A percentile compares a stretch with the other conserved stretches of the same genome.
These are phyloP conservation scores for Ephialtes manifestator DNA, from an alignment of 2,888 invertebrate genomes.

Conservation along the genomic window DNA sequence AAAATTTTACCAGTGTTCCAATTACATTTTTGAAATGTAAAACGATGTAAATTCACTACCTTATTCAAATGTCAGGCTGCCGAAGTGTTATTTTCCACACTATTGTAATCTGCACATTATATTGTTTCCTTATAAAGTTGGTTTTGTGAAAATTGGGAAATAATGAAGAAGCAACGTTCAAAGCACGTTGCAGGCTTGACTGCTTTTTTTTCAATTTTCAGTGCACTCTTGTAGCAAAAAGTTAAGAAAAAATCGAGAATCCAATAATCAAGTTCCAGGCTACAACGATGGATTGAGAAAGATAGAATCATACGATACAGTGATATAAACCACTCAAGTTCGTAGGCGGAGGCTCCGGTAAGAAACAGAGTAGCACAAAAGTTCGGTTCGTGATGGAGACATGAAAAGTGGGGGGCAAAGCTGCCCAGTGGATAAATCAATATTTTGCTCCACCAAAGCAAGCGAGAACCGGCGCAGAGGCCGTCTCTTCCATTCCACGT, in stretches of 20 bases:
- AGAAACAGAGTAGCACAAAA: conserved; percentile 32
- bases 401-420: conserved; percentile 47
- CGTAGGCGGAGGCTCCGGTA: conserved; percentile 3
- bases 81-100: too few species aligned
- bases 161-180: not conserved
- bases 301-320: not conserved
- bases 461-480: conserved; percentile 69
- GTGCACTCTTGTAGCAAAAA: not conserved
- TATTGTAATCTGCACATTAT: too few species aligned
- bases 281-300: not conserved
- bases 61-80: too few species aligned
- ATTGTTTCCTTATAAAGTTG: not conserved
- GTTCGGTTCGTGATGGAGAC: conserved; percentile 68
- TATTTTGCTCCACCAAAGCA: conserved; percentile 65
- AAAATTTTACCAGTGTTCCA: too few species aligned
- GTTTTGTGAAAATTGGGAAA: not conserved
- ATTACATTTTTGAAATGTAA: too few species aligned
- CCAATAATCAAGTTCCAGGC: not conserved
- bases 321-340: not conserved
- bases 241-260: not conserved
- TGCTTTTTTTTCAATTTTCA: not conserved
- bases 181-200: not conserved
- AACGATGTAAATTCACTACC: too few species aligned
- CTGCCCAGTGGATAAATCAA: conserved; percentile 69
- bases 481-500: conserved; percentile 10